Conservation (phyloP, 2,888 invertebrate genomes). For the Metallyticus violacea region DNA sequence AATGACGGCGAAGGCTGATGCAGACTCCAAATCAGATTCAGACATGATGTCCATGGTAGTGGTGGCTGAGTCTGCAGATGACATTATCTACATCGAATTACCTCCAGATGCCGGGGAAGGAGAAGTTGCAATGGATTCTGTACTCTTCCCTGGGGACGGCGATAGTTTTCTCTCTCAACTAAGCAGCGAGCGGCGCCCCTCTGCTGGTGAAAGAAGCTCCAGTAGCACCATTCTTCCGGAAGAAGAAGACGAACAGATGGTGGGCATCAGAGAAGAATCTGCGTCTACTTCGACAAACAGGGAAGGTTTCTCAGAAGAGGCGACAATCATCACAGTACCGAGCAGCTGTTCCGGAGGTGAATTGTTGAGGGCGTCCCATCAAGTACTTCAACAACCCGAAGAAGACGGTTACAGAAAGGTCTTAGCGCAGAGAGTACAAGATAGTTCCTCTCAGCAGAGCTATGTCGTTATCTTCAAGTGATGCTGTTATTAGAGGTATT, state of each 20-base stretch:
- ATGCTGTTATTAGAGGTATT: background rate
- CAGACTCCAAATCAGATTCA: background rate
- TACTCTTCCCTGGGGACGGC: background rate
- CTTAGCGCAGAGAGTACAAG: background rate
- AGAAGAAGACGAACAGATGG: background rate
- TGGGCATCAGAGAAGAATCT: background rate
- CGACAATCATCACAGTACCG: background rate
- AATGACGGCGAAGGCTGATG: background rate
- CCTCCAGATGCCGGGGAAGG: background rate
- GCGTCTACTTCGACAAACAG: background rate
- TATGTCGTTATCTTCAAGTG: conserved; percentile 4
- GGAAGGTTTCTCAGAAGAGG: too few relatives aligned
- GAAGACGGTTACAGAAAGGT: background rate
- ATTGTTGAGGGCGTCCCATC: background rate
- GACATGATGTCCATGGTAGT: conserved; percentile 11
- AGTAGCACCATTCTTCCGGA: background rate
- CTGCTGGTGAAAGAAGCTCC: background rate
- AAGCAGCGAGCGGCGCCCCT: background rate
- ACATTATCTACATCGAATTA: conserved; percentile 13
- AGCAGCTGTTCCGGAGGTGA: background rate
- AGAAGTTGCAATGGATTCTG: background rate
- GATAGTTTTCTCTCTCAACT: background rate
- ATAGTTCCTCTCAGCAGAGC: background rate
- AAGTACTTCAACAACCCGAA: background rate
- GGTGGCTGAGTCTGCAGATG: background rate